Evolutionary conservation across 1,140 invertebrate species (phyloP).

Genomic region (Dendrolimus kikuchii): DNA sequence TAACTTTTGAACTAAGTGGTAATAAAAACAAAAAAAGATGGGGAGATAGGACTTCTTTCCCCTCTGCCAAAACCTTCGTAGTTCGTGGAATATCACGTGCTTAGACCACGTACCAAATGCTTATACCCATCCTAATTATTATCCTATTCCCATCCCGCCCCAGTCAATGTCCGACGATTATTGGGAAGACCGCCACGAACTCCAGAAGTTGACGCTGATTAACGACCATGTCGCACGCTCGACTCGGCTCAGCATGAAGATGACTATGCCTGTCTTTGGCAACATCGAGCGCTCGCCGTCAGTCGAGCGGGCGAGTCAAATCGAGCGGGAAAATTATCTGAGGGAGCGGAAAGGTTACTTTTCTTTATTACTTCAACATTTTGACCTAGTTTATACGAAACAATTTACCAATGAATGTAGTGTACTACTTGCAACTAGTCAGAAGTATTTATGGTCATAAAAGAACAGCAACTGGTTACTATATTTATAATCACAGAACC

Average conservation of each 20-base stretch:
- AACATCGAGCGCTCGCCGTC: constrained; percentile 41
- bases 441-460: no score
- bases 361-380: background rate
- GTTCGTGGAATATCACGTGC: no score
- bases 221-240: constrained; percentile 28
- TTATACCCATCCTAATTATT: background rate
- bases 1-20: no score
- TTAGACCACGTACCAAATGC: background rate
- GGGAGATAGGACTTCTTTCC: no score
- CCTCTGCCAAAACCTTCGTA: no score
- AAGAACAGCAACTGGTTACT: no score
- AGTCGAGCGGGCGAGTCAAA: constrained; percentile 34
- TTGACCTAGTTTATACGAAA: no score
- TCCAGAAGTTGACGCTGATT: constrained; percentile 30
- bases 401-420: no score
- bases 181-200: constrained; percentile 26
- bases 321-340: constrained; percentile 51
- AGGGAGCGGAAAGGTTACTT: constrained; percentile 50
- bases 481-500: no score
- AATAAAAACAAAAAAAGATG: no score
- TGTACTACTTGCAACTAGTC: no score
- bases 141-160: background rate
- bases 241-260: constrained; percentile 28
- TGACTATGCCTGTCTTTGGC: constrained; percentile 34
- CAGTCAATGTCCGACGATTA: constrained; percentile 40